Evolutionary conservation across 1,140 invertebrate genomes (phyloP).

Genomic region (Gryon sp.): DNA sequence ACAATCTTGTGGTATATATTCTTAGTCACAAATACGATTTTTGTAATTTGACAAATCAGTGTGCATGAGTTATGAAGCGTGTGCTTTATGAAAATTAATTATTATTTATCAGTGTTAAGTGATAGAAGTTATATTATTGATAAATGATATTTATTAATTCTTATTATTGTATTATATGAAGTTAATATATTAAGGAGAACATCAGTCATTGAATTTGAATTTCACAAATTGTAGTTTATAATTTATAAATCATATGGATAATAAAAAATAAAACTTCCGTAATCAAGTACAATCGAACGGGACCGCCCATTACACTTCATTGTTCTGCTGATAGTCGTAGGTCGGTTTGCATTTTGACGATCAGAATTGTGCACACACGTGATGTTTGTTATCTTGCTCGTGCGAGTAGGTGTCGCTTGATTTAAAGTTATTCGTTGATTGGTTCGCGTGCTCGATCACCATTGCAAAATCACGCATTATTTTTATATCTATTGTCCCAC

Average conservation of each 20-base stretch:
- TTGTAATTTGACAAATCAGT: no score
- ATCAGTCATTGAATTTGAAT: not conserved
- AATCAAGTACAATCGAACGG: constrained; percentile 34
- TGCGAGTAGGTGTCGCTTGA: constrained; percentile 69
- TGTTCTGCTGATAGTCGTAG: constrained; percentile 64
- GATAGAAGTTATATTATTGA: no score
- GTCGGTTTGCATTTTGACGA: constrained; percentile 53
- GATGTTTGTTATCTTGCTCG: constrained; percentile 58
- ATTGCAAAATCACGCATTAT: constrained; percentile 63
- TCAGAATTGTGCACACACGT: constrained; percentile 43
- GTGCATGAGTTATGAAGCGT: no score
- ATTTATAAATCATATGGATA: not conserved
- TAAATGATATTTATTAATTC: no score
- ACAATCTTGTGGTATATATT: no score
- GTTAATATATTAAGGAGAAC: no score
- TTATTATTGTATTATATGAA: no score
- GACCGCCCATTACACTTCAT: constrained; percentile 59
- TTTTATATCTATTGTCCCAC: constrained; percentile 43
- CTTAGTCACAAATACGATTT: no score
- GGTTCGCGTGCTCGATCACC: constrained; percentile 59
- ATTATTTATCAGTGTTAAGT: no score
- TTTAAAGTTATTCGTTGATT: constrained; percentile 68
- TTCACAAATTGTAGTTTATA: not conserved
- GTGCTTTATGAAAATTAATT: no score
- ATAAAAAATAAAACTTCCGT: constrained; percentile 16